Base-by-base conservation (phyloP, 2,797 vertebrate genomes). In the Macrochelys suwanniensis region DNA sequence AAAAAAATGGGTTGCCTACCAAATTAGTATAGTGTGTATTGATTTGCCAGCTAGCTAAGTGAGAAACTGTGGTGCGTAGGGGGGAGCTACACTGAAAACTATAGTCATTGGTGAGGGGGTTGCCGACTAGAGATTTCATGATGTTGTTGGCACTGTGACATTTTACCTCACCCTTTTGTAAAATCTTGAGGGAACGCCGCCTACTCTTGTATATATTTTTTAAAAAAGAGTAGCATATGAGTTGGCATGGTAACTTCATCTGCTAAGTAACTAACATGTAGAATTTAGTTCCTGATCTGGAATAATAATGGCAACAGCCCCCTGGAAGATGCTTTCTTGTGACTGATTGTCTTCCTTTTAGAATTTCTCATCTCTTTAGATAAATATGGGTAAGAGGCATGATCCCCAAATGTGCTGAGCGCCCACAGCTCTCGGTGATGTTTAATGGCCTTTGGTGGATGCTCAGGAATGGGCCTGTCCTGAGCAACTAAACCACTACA, bases 191-290 rank as follows among this genome's bases (percentile, higher is more conserved):
- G 92, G 95, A 97, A 89, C 0, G 0, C 97, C 96, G 95, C 96
- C 96, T 97, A 89, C 95, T 96, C 92, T 89, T 59, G 84, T 83
- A 96, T 95, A 95, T 94, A 84, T 96, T 83, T 82, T 96, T 83
- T 83, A 81, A 8, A 80, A 93, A 97, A 88, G 85, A 80, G 89
- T 96, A 97, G 95, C 92, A 92, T 93, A 92, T 87, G 96, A 96
- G 97, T 98, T 98, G 97, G 97, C 97, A 97, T 98, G 97, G 97
- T 94, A 98, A 98, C 97, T 95, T 97, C 96, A 92, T 96, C 94
- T 95, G 94, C 95, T 95, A 98, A 96, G 96, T 97, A 97, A 95
- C 96, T 97, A 92, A 96, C 91, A 92, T 47, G 80, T 95, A 96
- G 91, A 88, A 96, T 94, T 96, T 96, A 37, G 88, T 97, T 92